phyloP scores from a whole-genome alignment of 2,797 vertebrate genomes.

The Fistularia commersonii region DNA sequence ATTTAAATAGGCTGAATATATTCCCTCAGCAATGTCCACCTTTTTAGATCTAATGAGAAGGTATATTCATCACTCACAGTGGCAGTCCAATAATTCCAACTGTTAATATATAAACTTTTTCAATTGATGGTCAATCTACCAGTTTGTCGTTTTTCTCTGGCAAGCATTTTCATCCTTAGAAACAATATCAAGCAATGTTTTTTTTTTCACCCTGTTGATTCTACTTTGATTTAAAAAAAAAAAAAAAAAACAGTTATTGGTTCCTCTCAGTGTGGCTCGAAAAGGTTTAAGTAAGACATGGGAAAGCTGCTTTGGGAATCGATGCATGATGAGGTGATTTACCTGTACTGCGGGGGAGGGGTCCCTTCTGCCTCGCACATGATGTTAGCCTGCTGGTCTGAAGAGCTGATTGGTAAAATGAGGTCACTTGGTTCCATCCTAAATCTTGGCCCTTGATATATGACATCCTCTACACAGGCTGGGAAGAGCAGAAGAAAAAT shows the following conservation, averaged over 20 bases:
- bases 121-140: constrained; percentile 49
- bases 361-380: constrained; percentile 70
- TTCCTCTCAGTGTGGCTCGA: too few species aligned
- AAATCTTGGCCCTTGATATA: constrained; percentile 78
- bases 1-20: constrained; percentile 2
- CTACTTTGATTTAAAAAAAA: too few species aligned
- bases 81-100: constrained; percentile 26
- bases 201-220: too few species aligned
- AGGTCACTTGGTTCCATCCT: constrained; percentile 75
- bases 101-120: constrained; percentile 37
- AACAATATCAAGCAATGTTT: too few species aligned
- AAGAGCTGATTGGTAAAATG: constrained; percentile 74
- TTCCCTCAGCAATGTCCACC: constrained; percentile 57
- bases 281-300: too few species aligned
- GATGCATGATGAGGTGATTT: constrained; percentile 33
- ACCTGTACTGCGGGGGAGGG: constrained; percentile 75
- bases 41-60: constrained; percentile 39
- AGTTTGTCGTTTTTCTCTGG: too few species aligned
- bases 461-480: constrained; percentile 72
- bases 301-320: constrained; percentile 3
- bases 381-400: constrained; percentile 70
- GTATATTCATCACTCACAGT: constrained; percentile 46
- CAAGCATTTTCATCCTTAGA: too few species aligned
- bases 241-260: constrained; percentile 10
- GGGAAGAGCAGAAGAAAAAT: constrained; percentile 23